phyloP scores from a whole-genome alignment of 2,888 invertebrate genomes.

The Leptinotarsa rubiginosa region DNA sequence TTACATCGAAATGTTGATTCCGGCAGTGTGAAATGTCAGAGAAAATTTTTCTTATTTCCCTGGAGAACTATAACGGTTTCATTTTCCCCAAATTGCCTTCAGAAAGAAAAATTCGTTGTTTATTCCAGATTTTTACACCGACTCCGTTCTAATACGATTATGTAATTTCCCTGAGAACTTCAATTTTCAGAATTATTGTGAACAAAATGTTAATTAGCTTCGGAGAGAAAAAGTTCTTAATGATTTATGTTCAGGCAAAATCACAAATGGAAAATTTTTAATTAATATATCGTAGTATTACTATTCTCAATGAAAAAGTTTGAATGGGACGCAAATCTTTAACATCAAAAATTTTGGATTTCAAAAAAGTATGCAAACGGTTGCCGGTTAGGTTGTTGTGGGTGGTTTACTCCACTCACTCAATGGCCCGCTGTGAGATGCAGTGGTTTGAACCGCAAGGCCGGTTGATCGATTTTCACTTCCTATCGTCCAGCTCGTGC shows the following conservation, averaged over 20 bases:
- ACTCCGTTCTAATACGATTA: conserved; percentile 1
- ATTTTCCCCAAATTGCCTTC: conserved; percentile 6
- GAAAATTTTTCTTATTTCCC: neutral
- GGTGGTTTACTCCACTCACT: too few relatives aligned
- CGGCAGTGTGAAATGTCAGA: conserved; percentile 1
- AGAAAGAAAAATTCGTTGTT: conserved; percentile 8
- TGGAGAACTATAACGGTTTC: neutral
- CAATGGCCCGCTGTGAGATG: too few relatives aligned
- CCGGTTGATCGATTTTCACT: too few relatives aligned
- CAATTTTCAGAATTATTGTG: neutral
- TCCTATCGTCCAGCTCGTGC: too few relatives aligned
- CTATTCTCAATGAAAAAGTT: too few relatives aligned
- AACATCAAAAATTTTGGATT: too few relatives aligned
- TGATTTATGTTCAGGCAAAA: neutral
- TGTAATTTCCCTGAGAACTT: neutral
- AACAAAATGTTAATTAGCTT: neutral
- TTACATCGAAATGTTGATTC: conserved; percentile 12
- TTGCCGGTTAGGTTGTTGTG: too few relatives aligned
- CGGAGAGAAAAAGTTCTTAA: neutral
- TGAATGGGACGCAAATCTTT: too few relatives aligned
- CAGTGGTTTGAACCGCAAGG: too few relatives aligned
- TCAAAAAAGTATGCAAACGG: too few relatives aligned
- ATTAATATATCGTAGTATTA: too few relatives aligned
- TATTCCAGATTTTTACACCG: conserved; percentile 2
- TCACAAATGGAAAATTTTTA: too few relatives aligned